These are phyloP conservation scores for Pogonus chalceus DNA, from an alignment of 1,140 invertebrate genomes.

Conservation along the genomic window DNA sequence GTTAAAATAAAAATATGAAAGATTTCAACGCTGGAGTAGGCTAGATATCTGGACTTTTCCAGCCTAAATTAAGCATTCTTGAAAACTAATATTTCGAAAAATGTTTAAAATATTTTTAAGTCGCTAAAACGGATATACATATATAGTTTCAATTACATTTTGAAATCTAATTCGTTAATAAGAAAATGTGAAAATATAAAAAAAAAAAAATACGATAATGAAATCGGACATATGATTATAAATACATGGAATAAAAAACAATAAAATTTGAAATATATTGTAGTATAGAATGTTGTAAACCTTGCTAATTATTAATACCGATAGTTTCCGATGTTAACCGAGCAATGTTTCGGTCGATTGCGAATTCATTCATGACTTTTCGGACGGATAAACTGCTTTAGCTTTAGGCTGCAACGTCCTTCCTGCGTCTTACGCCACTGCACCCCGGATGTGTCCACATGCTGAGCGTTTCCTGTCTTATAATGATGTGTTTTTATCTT, in stretches of 20 bases:
- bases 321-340: conserved; percentile 11
- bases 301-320: conserved; percentile 13
- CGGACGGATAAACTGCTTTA: too few relatives aligned
- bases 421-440: not conserved
- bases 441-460: not conserved
- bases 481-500: not conserved
- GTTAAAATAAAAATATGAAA: too few relatives aligned
- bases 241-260: too few relatives aligned
- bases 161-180: not conserved
- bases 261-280: too few relatives aligned
- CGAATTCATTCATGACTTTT: conserved; percentile 15
- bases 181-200: not conserved
- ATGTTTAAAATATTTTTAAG: too few relatives aligned
- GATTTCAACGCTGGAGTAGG: too few relatives aligned
- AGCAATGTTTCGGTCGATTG: not conserved
- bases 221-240: not conserved
- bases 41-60: too few relatives aligned
- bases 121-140: not conserved
- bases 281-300: too few relatives aligned
- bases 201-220: not conserved
- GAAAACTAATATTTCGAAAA: too few relatives aligned
- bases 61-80: too few relatives aligned
- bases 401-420: not conserved
- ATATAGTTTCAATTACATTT: not conserved
- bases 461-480: not conserved